Evolutionary conservation across 30 jellyfish, hydroid and myxozoan species (phyloP), one percentile per base, ranked within the genome.

Genomic region (Catostylus mosaicus): DNA sequence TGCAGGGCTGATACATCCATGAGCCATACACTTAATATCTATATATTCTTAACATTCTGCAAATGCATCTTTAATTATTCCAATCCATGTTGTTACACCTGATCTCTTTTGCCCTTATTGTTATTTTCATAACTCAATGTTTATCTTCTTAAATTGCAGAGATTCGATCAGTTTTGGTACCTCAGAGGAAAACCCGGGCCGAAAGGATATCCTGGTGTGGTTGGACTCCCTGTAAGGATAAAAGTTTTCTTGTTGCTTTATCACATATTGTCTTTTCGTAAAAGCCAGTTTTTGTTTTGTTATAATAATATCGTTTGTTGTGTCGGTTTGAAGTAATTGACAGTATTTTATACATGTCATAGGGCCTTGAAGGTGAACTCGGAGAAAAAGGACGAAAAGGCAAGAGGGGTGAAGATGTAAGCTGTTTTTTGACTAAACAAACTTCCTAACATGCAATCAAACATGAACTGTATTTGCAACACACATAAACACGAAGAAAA

Each of bases 351-450:
- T 50, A 2, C 20, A 10, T 50, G 24, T 50, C 20, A 3, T 29
- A 80, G 90, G 90, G 90, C 20, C 84, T 77, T 20, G 90, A 80
- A 66, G 90, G 90, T 22, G 72, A 43, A 22, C 20, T 56, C 19
- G 90, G 90, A 0, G 90, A 80, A 9, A 80, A 80, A 26, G 90
- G 90, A 32, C 37, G n/a, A 14, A 66, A 64, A 47, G 90, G 90
- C 9, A 29, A 36, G 35, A 80, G 54, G 12, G 90, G 90, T 27
- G 59, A 19, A 67, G 45, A 46, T 29, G 90, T 80, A 56, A 45
- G 61, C 22, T 43, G 16, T 4, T 68, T 0, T 50, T 50, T 18
- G 24, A 4, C n/a, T n/a, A n/a, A n/a, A n/a, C n/a, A n/a, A n/a
- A n/a, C n/a, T n/a, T n/a, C n/a, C n/a, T n/a, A n/a, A n/a, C n/a